Evolutionary conservation across 2,888 invertebrate genomes (phyloP).

Genomic region (Limnephilus lunatus): DNA sequence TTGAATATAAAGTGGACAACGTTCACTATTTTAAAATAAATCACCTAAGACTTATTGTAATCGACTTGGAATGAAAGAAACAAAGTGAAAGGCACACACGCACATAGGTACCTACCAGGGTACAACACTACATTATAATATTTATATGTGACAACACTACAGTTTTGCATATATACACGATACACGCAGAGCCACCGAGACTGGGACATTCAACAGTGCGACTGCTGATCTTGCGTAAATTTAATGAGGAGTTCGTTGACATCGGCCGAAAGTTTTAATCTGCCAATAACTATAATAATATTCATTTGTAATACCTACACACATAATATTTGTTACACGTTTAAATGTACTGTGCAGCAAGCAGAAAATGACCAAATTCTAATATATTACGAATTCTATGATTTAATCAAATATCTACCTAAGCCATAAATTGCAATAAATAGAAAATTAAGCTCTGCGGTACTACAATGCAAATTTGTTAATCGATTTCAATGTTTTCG

Average conservation of each 20-base stretch:
- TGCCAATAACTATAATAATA: neutral
- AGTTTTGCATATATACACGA: slow-evolving; percentile 5
- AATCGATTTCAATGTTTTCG: no score
- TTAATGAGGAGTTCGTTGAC: slow-evolving; percentile 12
- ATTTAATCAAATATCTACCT: no score
- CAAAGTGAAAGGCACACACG: slow-evolving; percentile 21
- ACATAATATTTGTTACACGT: neutral
- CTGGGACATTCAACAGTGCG: neutral
- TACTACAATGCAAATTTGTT: no score
- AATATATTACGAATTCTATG: neutral
- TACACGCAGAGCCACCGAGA: neutral
- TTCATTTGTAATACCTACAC: neutral
- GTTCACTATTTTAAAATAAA: neutral
- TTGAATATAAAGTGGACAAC: neutral
- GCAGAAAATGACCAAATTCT: neutral
- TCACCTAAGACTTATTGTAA: neutral
- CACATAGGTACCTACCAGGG: neutral
- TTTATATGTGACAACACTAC: neutral
- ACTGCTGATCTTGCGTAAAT: slow-evolving; percentile 6
- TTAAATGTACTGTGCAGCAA: neutral
- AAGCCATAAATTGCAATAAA: no score
- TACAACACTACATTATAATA: neutral
- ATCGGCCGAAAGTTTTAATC: slow-evolving; percentile 18
- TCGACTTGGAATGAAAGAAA: neutral
- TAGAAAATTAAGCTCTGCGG: no score